Percentiles rank a stretch among this genome's conserved stretches.
These are phyloP conservation scores for Zeus faber DNA, from an alignment of 2,113 vertebrate genomes.

Conservation along the genomic window DNA sequence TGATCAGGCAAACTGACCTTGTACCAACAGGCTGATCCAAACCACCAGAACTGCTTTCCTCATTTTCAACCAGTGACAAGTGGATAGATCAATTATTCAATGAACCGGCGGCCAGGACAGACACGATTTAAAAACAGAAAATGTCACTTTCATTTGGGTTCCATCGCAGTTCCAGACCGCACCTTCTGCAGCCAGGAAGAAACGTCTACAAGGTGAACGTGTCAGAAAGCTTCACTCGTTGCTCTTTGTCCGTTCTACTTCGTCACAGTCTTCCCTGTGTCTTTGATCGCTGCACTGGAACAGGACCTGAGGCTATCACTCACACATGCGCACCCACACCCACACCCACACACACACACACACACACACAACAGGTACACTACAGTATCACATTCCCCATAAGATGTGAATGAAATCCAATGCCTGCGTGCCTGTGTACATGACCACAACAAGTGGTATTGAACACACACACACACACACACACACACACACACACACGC, in stretches of 20 bases:
- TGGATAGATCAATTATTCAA: conserved; percentile 55
- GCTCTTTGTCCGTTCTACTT: conserved; percentile 44
- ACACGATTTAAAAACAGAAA: conserved; percentile 21
- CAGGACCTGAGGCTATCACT: conserved; percentile 65
- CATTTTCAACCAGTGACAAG: conserved; percentile 61
- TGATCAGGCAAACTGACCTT: conserved; percentile 67
- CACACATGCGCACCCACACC: conserved; percentile 23
- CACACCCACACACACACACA: conserved; percentile 16
- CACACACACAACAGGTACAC: conserved; percentile 32
- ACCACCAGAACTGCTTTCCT: conserved; percentile 57
- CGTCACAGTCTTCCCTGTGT: conserved; percentile 35
- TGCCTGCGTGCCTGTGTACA: conserved; percentile 44
- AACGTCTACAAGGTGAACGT: conserved; percentile 37
- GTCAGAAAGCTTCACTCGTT: conserved; percentile 45
- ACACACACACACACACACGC: conserved; percentile 20
- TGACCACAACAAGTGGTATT: conserved; percentile 25
- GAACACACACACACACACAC: conserved; percentile 14
- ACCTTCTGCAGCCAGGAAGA: conserved; percentile 22
- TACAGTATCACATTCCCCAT: conserved; percentile 55
- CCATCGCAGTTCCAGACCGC: conserved; percentile 26
- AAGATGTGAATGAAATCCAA: conserved; percentile 50
- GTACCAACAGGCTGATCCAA: conserved; percentile 64
- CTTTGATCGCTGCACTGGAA: conserved; percentile 60
- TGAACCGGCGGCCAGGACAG: conserved; percentile 7
- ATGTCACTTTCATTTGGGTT: conserved; percentile 40